A percentile compares a stretch with the other conserved stretches of the same genome.
These are phyloP conservation scores for Notechis scutatus DNA, from an alignment of 2,113 vertebrate genomes.

Conservation along the genomic window DNA sequence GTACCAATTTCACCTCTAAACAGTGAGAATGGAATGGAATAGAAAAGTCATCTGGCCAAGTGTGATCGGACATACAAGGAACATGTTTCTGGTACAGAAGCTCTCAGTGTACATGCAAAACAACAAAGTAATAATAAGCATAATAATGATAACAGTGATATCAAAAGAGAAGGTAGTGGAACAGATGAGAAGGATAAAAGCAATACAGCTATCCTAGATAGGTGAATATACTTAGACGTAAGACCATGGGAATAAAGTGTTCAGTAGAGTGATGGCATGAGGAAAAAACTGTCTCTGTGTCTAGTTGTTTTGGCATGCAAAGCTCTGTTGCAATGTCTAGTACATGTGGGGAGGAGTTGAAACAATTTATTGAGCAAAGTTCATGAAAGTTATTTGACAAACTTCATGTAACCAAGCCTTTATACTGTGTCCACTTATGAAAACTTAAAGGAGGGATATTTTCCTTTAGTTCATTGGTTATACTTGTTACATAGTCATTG, in stretches of 20 bases:
- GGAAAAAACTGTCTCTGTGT: neutral
- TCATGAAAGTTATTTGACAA: neutral
- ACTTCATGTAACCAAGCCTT: neutral
- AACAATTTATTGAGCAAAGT: neutral
- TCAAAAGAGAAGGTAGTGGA: neutral
- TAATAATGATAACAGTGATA: neutral
- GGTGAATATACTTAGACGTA: neutral
- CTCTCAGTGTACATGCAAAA: neutral
- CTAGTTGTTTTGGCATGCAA: neutral
- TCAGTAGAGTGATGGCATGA: neutral
- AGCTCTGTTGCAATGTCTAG: neutral
- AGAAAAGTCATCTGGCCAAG: neutral
- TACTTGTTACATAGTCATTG: neutral
- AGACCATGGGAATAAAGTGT: neutral
- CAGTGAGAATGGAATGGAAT: fast-evolving
- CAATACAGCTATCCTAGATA: neutral
- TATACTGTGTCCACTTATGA: neutral
- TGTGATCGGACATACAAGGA: neutral
- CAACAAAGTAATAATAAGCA: neutral
- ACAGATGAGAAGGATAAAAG: neutral
- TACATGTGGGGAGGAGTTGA: neutral
- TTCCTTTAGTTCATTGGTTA: neutral
- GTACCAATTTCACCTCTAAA: neutral
- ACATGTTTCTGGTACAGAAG: neutral
- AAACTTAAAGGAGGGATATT: neutral